phyloP scores from a whole-genome alignment of 2,888 invertebrate genomes.

The Therioaphis trifolii region DNA sequence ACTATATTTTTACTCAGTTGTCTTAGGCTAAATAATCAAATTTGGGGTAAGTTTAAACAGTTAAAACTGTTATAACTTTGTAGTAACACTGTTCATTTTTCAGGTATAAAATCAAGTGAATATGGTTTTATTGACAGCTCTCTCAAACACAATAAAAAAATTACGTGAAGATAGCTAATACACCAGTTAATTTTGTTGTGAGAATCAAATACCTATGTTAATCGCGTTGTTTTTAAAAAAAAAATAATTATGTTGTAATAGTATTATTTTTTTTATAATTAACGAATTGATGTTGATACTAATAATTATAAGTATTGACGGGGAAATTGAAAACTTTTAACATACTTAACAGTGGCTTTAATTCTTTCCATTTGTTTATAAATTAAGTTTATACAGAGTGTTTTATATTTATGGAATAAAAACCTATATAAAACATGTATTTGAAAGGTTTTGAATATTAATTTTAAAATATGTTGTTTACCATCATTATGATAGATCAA shows the following conservation, averaged over 20 bases:
- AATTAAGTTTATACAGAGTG: too few species aligned
- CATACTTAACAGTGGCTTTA: too few species aligned
- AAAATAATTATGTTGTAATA: background rate
- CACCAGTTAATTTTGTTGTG: background rate
- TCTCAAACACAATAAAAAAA: conserved; percentile 9
- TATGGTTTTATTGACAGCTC: background rate
- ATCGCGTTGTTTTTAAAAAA: background rate
- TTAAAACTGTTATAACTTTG: background rate
- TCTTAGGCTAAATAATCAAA: conserved; percentile 26
- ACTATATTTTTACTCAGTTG: conserved; percentile 22
- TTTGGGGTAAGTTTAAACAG: conserved; percentile 38
- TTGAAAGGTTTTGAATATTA: too few species aligned
- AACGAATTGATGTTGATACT: too few species aligned
- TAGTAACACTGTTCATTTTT: conserved; percentile 4
- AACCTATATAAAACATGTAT: too few species aligned
- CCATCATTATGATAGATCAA: too few species aligned
- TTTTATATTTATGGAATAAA: too few species aligned
- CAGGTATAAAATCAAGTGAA: conserved; percentile 11
- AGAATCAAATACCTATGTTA: background rate
- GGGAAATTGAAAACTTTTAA: too few species aligned
- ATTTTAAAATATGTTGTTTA: too few species aligned
- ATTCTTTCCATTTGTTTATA: too few species aligned
- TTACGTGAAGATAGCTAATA: conserved; percentile 16
- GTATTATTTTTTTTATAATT: background rate
- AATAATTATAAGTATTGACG: too few species aligned